A percentile compares a stretch with the other conserved stretches of the same genome.
Conservation (phyloP, 2,888 invertebrate genomes). For the Ormyrus pomaceus region DNA sequence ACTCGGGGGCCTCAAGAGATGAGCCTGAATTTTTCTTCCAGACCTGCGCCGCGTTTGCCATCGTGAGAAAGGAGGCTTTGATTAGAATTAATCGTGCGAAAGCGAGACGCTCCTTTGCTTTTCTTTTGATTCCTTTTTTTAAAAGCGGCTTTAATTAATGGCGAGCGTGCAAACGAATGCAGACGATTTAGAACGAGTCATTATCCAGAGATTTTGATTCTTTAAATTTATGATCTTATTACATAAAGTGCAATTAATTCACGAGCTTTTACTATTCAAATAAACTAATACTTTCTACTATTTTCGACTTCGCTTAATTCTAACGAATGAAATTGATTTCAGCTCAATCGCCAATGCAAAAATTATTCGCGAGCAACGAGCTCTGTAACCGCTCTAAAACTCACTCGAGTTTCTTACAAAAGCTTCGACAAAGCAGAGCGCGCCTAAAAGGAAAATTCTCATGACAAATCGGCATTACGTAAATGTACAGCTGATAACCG, state of each 20-base stretch:
- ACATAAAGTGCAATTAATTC: too few species aligned
- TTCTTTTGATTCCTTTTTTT: not conserved
- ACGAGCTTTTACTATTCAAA: too few species aligned
- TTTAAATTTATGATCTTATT: not conserved
- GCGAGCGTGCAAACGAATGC: slow-evolving; percentile 2
- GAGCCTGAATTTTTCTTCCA: slow-evolving; percentile 34
- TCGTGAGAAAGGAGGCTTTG: slow-evolving; percentile 31
- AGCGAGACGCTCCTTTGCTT: not conserved
- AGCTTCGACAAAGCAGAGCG: too few species aligned
- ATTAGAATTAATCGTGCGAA: slow-evolving; percentile 47
- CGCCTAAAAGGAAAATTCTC: too few species aligned
- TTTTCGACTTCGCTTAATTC: not conserved
- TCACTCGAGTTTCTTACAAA: too few species aligned
- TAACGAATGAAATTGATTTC: not conserved
- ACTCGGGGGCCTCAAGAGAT: slow-evolving; percentile 13
- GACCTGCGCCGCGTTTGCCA: not conserved
- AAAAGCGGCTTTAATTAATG: slow-evolving; percentile 41
- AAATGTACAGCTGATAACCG: too few species aligned
- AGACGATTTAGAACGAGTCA: slow-evolving; percentile 18
- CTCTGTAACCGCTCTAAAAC: too few species aligned
- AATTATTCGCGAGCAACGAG: not conserved
- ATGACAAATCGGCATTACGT: too few species aligned
- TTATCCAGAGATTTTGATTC: not conserved
- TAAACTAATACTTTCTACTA: too few species aligned
- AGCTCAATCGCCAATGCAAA: not conserved